Evolutionary conservation across 2,888 invertebrate species (phyloP), one percentile per base, ranked within the genome.

Genomic region (Lithophane ornitopus): DNA sequence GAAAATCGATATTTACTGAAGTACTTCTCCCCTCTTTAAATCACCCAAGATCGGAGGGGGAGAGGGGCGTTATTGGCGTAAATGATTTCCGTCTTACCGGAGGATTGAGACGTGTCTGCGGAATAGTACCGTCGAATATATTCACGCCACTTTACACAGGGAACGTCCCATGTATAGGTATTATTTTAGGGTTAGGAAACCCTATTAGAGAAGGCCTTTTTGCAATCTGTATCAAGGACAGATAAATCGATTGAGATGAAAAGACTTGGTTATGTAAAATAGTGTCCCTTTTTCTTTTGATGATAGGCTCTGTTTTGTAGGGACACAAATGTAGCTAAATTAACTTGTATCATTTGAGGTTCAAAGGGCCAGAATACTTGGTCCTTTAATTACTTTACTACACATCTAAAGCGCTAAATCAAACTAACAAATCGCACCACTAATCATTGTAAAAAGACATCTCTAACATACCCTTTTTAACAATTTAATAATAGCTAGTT

Each of bases 51-150:
- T 49, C 28, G 78, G 76, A 77, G 78, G 79, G 74, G 74, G 70
- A 46, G 83, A 86, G 87, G 89, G 90, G 89, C 84, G 89, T 90
- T 94, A 93, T 93, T 92, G 94, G 93, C 93, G 93, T 93, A 94
- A 94, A 94, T 94, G 93, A 94, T 94, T 94, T 94, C 93, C 93
- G 89, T 88, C 90, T 91, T 91, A 88, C 89, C 88, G 90, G 85
- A 87, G 86, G 86, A 91, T 91, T 88, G 87, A 91, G 89, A 90
- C 86, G 88, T 90, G 90, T 88, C 87, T 84, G 77, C 70, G 74
- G 81, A 87, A 85, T 88, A 88, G 86, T 86, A 76, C 79, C 85
- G 81, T 89, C 85, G 85, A 89, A 89, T 89, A 91, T 91, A 90
- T 92, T 89, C 85, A 89, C 85, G 88, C 77, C 85, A 87, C 85